Base-by-base conservation (phyloP, 2,113 vertebrate genomes). In the Percopsis transmontana region DNA sequence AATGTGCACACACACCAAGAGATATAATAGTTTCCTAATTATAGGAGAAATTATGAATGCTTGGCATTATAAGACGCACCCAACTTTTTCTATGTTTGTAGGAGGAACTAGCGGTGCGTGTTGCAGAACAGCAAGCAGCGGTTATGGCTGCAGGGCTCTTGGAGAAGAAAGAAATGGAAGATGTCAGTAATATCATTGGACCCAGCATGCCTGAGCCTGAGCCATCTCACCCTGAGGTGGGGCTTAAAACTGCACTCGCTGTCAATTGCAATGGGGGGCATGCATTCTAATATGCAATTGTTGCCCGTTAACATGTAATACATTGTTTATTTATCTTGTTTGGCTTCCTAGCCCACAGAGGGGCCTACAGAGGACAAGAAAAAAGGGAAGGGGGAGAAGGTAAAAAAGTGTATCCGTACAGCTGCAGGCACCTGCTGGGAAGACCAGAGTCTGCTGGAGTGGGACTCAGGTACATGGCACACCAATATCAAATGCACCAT, bases 401-500 rank as follows among this genome's bases (percentile, higher is more conserved):
- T 93, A 70, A 96, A 93, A 82, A 94, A 95, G 51, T 96, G 94
- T 60, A 96, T 97, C 72, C 93, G 95, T 0, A 96, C 95, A 0
- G 95, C 95, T 1, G 95, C 95, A 0, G 95, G 95, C 11, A 94
- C 89, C 3, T 87, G 84, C 65, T 97, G 95, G 95, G 95, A 97
- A 55, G 95, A 96, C 67, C 80, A 91, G n/a, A 95, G 94, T 68
- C 87, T 97, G 33, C 61, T 95, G 60, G 95, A 96, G 40, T 97
- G 95, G 95, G 95, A 97, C 0, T 12, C 93, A 5, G 95, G 95
- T 97, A 74, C 20, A 27, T 8, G 61, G 11, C 27, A 16, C 8
- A n/a, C 38, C 27, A 39, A 57, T 57, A 2, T 19, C 10, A 11
- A 50, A 19, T 50, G 27, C 27, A 7, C 27, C 27, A 33, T 33